Evolutionary conservation across 2,888 invertebrate genomes (phyloP).

Genomic region (Timema podura): DNA sequence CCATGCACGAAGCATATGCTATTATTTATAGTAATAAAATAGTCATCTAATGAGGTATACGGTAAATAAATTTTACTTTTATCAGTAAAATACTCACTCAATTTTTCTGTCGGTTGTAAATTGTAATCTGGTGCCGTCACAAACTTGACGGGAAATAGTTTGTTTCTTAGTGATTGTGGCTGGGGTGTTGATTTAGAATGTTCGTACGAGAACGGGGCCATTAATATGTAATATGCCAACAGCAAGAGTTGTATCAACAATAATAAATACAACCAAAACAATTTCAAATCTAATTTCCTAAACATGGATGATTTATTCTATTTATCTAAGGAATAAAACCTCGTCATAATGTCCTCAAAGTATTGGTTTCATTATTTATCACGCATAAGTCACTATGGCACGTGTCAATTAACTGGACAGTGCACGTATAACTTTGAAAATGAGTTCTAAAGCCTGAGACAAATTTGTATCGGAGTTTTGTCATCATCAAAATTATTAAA

Average conservation of each 20-base stretch:
- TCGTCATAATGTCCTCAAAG: too few relatives aligned
- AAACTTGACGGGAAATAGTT: slow-evolving; percentile 27
- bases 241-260: slow-evolving; percentile 42
- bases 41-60: slow-evolving; percentile 7
- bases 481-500: too few relatives aligned
- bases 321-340: too few relatives aligned
- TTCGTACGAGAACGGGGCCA: slow-evolving; percentile 27
- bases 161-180: slow-evolving; percentile 19
- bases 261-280: slow-evolving; percentile 43
- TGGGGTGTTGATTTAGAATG: slow-evolving; percentile 26
- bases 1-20: slow-evolving; percentile 39
- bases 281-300: slow-evolving; percentile 38
- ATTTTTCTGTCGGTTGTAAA: background rate
- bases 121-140: slow-evolving; percentile 19
- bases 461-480: too few relatives aligned
- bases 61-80: slow-evolving; percentile 12
- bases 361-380: too few relatives aligned
- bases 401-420: too few relatives aligned
- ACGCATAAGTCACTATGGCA: too few relatives aligned
- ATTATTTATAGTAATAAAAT: slow-evolving; percentile 32
- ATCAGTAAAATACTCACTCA: slow-evolving; percentile 19
- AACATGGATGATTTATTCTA: background rate
- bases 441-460: too few relatives aligned
- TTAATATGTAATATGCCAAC: slow-evolving; percentile 42
- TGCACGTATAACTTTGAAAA: too few relatives aligned